phyloP scores from a whole-genome alignment of 2,113 vertebrate genomes.

The Epinephelus fuscoguttatus region DNA sequence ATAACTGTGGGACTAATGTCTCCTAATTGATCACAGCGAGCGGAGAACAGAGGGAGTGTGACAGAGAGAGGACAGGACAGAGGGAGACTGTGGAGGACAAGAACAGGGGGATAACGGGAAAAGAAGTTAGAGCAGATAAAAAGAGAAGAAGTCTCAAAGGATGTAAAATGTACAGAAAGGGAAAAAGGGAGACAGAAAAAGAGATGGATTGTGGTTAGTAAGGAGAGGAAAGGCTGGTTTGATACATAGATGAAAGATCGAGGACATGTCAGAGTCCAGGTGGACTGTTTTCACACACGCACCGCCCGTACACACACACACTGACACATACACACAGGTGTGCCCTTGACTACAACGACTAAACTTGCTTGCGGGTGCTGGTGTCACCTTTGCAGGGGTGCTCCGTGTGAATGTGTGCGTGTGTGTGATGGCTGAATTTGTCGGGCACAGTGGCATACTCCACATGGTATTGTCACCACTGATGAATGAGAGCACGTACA shows the following conservation, averaged over 20 bases:
- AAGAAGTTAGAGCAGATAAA: constrained; percentile 44
- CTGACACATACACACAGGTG: constrained; percentile 46
- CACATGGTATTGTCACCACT: constrained; percentile 75
- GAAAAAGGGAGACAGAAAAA: constrained; percentile 5
- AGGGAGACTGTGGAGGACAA: constrained; percentile 55
- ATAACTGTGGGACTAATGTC: constrained; percentile 79
- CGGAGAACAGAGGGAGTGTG: constrained; percentile 58
- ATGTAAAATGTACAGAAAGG: neutral
- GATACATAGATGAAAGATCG: constrained; percentile 58
- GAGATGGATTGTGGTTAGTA: constrained; percentile 26
- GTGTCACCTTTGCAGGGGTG: constrained; percentile 79
- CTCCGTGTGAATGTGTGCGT: constrained; percentile 45
- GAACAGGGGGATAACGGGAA: constrained; percentile 26
- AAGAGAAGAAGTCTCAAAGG: constrained; percentile 31
- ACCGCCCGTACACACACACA: neutral
- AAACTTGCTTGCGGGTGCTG: constrained; percentile 72
- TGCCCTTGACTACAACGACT: constrained; percentile 75
- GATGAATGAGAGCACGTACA: constrained; percentile 63
- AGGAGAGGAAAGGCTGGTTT: constrained; percentile 39
- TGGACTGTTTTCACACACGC: constrained; percentile 50
- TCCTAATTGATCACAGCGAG: constrained; percentile 79
- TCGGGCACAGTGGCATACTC: constrained; percentile 64
- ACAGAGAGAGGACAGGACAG: constrained; percentile 47
- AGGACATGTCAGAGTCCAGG: constrained; percentile 63
- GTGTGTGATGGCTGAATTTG: constrained; percentile 68